Conservation (phyloP, 2,113 vertebrate genomes). For the Pollachius pollachius region DNA sequence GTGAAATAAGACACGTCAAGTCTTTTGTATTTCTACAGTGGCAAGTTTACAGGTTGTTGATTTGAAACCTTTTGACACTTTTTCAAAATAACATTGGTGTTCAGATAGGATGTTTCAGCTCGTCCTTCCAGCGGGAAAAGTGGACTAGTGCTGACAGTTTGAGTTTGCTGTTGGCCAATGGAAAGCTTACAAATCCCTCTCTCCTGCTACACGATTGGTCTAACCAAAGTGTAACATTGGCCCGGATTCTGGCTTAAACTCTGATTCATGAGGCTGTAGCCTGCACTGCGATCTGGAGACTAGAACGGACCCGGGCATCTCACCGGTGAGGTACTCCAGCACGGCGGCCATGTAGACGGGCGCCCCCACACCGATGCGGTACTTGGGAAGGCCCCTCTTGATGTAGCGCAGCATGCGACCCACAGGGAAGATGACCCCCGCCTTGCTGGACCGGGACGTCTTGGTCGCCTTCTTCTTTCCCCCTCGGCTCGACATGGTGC, state of each 20-base stretch:
- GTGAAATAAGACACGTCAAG: too few relatives aligned
- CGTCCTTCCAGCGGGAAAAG: too few relatives aligned
- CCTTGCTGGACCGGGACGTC: constrained; percentile 91
- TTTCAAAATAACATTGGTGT: background rate
- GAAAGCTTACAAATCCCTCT: too few relatives aligned
- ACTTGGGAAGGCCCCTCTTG: constrained; percentile 92
- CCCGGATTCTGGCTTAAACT: too few relatives aligned
- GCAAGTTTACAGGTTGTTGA: too few relatives aligned
- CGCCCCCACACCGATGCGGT: constrained; percentile 93
- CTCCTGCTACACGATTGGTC: background rate
- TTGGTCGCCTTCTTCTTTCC: constrained; percentile 97
- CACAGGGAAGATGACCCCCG: constrained; percentile 96
- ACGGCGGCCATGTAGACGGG: constrained; percentile 97
- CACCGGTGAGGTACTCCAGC: constrained; percentile 95
- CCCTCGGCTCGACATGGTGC: constrained; percentile 91
- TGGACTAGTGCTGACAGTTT: too few relatives aligned
- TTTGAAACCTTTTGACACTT: background rate
- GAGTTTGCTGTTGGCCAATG: too few relatives aligned
- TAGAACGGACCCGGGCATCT: constrained; percentile 32
- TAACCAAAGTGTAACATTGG: background rate
- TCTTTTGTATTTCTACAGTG: background rate
- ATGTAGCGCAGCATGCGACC: constrained; percentile 98
- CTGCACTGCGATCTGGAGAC: too few relatives aligned
- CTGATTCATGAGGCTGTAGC: too few relatives aligned
- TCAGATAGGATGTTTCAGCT: background rate